Evolutionary conservation across 1,140 invertebrate species (phyloP), one percentile per base, ranked within the genome.

Genomic region (Brachionus manjavacas): DNA sequence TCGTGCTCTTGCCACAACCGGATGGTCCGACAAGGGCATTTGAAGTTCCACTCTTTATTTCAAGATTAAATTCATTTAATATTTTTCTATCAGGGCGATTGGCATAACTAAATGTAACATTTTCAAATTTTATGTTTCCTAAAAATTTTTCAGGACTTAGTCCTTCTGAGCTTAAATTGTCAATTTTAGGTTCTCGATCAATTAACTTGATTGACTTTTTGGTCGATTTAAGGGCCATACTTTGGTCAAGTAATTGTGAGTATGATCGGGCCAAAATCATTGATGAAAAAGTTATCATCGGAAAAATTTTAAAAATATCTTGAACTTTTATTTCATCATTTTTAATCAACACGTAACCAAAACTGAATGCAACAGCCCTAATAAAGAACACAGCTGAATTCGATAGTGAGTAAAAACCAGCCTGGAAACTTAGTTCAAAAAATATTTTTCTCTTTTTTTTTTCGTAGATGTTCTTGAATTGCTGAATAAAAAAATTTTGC

Each of bases 21-120:
- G 88, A 90, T 23, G 88, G 88, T 1, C 89, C 89, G 2, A 90
- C 95, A 4, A 97, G 89, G 0, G 95, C 96, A 4, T 97, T 93
- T 68, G 94, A 95, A 88, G 96, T 92, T 3, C 96, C 95, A 7
- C 92, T 91, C 84, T 93, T 91, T 11, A 96, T 94, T 68, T 90
- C 91, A 14, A 97, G 87, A 88, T 92, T 93, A 3, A 97, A 90
- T 46, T 86, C 87, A 86, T 90, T 87, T 66, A 87, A 86, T 74
- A 85, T 43, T 39, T 52, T 55, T 16, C 52, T 11, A 11, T 84
- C 41, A 8, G 43, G 43, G 39, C 68, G 46, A 3, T 88, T 89
- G 20, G 92, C 91, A 87, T 93, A 93, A 0, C 86, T 86, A 87
- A 93, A 93, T 11, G 85, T 85, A 3, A 93, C 87, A 85, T 91